Conservation (phyloP, 2,113 vertebrate species). For the Phocoena phocoena region DNA sequence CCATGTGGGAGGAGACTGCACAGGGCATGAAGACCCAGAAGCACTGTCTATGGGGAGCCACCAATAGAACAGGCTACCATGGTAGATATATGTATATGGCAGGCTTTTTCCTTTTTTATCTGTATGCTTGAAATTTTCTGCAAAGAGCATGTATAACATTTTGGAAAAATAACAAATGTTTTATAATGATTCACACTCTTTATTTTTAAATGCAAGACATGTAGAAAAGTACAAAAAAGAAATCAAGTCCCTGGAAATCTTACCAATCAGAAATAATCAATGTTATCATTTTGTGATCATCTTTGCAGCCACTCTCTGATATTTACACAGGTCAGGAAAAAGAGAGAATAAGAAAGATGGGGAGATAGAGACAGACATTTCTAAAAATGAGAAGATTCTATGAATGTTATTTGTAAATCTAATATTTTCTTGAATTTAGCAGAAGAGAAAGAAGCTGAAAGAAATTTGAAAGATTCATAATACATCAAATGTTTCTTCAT, state of each 20-base stretch:
- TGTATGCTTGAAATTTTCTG: constrained; percentile 29
- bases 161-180: constrained; percentile 27
- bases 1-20: neutral
- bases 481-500: constrained; percentile 42
- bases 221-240: constrained; percentile 8
- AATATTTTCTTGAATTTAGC: constrained; percentile 41
- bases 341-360: neutral
- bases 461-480: constrained; percentile 26
- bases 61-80: neutral
- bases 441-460: constrained; percentile 20
- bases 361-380: neutral
- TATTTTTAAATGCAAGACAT: constrained; percentile 36
- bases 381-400: constrained; percentile 24
- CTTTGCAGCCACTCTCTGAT: neutral
- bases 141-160: constrained; percentile 8
- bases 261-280: constrained; percentile 21
- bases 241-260: constrained; percentile 7
- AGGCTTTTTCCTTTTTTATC: neutral
- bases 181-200: constrained; percentile 8
- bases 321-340: constrained; percentile 8
- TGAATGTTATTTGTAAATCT: constrained; percentile 8
- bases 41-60: neutral
- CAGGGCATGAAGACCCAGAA: neutral
- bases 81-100: neutral
- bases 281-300: constrained; percentile 14